Evolutionary conservation across 30 jellyfish, hydroid and myxozoan genomes (phyloP).

Genomic region (Turritopsis dohrnii): DNA sequence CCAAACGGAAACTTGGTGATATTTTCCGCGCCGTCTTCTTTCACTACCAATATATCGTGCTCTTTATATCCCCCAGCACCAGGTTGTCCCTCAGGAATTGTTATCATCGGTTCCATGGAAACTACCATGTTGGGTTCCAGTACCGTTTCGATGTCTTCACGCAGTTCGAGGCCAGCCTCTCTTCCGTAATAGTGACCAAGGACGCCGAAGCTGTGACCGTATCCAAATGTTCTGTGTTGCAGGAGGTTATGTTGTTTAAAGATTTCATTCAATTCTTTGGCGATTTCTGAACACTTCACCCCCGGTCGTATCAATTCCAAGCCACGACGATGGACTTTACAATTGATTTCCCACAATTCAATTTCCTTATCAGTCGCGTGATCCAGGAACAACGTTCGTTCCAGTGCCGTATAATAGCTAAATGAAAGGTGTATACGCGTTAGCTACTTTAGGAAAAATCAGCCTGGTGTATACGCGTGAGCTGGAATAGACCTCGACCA

Average conservation of each 20-base stretch:
- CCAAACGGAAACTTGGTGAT: slow-evolving; percentile 85
- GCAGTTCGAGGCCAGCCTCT: slow-evolving; percentile 91
- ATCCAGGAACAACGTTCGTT: slow-evolving; percentile 66
- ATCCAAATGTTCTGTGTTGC: slow-evolving; percentile 76
- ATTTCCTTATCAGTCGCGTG: slow-evolving; percentile 52
- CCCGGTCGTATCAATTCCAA: slow-evolving; percentile 75
- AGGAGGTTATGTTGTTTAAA: slow-evolving; percentile 58
- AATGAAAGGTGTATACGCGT: too few species aligned
- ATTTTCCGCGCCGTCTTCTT: slow-evolving; percentile 72
- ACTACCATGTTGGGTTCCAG: slow-evolving; percentile 80
- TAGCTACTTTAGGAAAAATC: too few species aligned
- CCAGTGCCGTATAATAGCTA: slow-evolving; percentile 87
- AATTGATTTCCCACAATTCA: slow-evolving; percentile 74
- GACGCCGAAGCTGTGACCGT: slow-evolving; percentile 84
- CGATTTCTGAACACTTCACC: slow-evolving; percentile 64
- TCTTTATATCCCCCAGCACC: slow-evolving; percentile 97
- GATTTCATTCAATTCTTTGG: slow-evolving; percentile 76
- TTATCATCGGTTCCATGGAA: slow-evolving; percentile 93
- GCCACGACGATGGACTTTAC: slow-evolving; percentile 77
- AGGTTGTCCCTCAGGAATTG: slow-evolving; percentile 88
- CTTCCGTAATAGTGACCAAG: slow-evolving; percentile 85
- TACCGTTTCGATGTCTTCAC: slow-evolving; percentile 88
- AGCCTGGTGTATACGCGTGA: too few species aligned
- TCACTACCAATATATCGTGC: slow-evolving; percentile 76
- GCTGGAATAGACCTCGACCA: too few species aligned